phyloP scores from a whole-genome alignment of 2,888 invertebrate species.

The Limnephilus lunatus region DNA sequence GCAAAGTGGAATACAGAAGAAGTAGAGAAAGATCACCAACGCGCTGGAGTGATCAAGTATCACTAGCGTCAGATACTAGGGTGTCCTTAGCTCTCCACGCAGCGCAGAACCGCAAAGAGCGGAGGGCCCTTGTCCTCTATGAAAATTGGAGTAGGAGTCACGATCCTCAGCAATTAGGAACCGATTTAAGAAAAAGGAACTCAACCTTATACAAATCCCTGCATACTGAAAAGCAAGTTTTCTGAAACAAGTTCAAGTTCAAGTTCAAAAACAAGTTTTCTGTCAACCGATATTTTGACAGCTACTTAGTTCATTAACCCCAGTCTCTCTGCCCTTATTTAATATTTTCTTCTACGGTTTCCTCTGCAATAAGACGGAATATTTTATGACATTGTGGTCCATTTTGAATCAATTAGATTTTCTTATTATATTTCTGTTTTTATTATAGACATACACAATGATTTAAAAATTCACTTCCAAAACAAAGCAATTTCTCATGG shows the following conservation, averaged over 20 bases:
- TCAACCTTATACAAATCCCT: background rate
- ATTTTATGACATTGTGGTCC: background rate
- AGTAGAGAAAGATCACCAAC: too few relatives aligned
- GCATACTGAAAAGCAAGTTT: background rate
- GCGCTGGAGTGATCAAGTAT: too few relatives aligned
- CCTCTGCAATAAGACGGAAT: too few relatives aligned
- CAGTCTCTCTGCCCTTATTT: background rate
- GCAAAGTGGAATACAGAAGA: too few relatives aligned
- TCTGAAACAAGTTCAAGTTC: background rate
- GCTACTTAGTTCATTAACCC: background rate
- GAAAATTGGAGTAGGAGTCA: too few relatives aligned
- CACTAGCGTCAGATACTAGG: too few relatives aligned
- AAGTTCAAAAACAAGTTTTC: background rate
- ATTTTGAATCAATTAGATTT: background rate
- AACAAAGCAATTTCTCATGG: background rate
- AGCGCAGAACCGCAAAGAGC: too few relatives aligned
- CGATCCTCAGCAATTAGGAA: too few relatives aligned
- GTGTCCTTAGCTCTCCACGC: too few relatives aligned
- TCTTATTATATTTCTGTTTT: background rate
- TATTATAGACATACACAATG: background rate
- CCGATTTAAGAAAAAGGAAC: too few relatives aligned
- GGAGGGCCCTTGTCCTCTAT: too few relatives aligned
- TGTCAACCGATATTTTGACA: background rate
- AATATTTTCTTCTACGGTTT: background rate
- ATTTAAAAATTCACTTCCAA: background rate